Base-by-base conservation (phyloP, 2,888 invertebrate genomes). In the Galerucella nymphaeae region DNA sequence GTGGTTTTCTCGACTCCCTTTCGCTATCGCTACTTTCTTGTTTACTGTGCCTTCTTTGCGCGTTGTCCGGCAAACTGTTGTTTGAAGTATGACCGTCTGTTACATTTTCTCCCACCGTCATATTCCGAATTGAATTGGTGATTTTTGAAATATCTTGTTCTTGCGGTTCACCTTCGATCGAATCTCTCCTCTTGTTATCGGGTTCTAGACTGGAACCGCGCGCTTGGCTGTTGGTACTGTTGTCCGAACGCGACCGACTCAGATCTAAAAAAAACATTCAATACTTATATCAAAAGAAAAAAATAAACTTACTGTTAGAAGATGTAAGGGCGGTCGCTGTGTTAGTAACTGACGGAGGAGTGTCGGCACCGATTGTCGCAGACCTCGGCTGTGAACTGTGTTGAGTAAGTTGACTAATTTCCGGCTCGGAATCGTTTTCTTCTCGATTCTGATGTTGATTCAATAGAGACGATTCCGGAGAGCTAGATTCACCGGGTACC, bases 401-500 rank as follows among this genome's bases (percentile, higher is more conserved):
- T 57, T 77, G 78, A 18, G 75, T 73, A 9, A 83, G 73, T 45
- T 77, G 77, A 18, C 72, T 74, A 57, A 80, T 78, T 66, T 84
- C 83, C 42, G 79, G 66, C 67, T 82, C 83, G 4, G 82, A 82
- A 66, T 82, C 80, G 61, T 78, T 77, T 16, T 81, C 79, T 23
- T 80, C 79, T 13, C 63, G 23, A 11, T 74, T 75, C 38, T 75
- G 75, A 38, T 77, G 73, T 14, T 76, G 75, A 68, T 76, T 75
- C 18, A 79, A 79, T 23, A 78, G 14, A 1, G 79, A 77, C 5
- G 80, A 79, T 77, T 85, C 84, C 2, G 85, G 85, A 6, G 89
- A 88, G 80, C 90, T 90, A 0, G 90, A 89, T 82, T 91, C 90
- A 0, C 91, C 91, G 0, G 91, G 90, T 14, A 91, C 89, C 90